phyloP scores from a whole-genome alignment of 2,113 vertebrate species.

The Ophthalmolycus amberensis region DNA sequence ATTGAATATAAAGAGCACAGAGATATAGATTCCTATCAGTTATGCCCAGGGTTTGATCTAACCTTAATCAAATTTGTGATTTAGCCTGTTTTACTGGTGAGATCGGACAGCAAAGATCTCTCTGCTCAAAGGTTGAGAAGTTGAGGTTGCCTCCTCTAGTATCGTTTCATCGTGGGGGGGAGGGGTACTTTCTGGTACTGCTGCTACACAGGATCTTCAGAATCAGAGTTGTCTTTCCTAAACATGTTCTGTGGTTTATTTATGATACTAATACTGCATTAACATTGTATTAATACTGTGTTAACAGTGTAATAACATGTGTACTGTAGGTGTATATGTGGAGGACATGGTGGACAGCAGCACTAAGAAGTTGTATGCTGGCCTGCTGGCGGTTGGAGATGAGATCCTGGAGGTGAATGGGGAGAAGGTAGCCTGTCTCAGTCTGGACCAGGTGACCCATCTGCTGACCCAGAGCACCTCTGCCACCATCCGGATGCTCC shows the following conservation, averaged over 20 bases:
- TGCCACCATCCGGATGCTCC: conserved; percentile 84
- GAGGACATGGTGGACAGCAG: conserved; percentile 86
- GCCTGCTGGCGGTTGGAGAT: conserved; percentile 88
- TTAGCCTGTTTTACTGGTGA: too few species aligned
- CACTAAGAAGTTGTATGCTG: conserved; percentile 88
- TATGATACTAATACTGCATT: too few species aligned
- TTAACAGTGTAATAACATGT: neutral
- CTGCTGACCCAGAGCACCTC: conserved; percentile 78
- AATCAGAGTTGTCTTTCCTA: neutral
- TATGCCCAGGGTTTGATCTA: too few species aligned
- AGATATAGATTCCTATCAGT: too few species aligned
- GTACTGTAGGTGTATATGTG: conserved; percentile 87
- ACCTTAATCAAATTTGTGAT: too few species aligned
- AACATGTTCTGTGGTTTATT: neutral
- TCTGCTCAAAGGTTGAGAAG: too few species aligned
- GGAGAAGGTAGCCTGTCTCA: conserved; percentile 85
- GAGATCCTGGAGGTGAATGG: conserved; percentile 92
- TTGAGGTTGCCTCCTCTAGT: too few species aligned
- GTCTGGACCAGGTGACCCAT: conserved; percentile 80
- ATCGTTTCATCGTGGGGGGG: too few species aligned
- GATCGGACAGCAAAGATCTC: too few species aligned
- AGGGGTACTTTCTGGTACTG: neutral
- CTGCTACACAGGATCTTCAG: neutral
- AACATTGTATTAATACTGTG: neutral
- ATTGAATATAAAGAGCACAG: too few species aligned